phyloP scores from a whole-genome alignment of 2,113 vertebrate genomes.

The Cheilinus undulatus region DNA sequence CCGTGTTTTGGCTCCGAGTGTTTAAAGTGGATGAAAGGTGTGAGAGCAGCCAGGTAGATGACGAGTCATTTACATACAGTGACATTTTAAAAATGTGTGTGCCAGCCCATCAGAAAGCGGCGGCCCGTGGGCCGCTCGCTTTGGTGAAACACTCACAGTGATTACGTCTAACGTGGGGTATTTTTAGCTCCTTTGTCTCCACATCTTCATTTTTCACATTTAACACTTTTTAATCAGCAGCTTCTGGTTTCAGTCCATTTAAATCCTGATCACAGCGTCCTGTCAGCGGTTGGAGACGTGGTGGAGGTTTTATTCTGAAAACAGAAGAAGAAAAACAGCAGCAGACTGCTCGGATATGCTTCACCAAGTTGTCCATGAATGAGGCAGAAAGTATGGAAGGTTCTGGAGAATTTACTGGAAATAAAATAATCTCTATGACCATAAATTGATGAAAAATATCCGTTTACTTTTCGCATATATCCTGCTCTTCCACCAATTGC shows the following conservation, averaged over 20 bases:
- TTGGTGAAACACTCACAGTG: background rate
- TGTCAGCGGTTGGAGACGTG: conserved; percentile 20
- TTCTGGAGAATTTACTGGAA: too few relatives aligned
- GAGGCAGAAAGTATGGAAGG: too few relatives aligned
- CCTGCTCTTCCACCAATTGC: too few relatives aligned
- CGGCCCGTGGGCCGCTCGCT: background rate
- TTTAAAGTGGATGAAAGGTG: conserved; percentile 9
- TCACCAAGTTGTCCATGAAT: too few relatives aligned
- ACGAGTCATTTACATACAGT: conserved; percentile 43
- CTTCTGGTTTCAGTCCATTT: background rate
- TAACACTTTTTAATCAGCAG: conserved; percentile 1
- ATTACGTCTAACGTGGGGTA: background rate
- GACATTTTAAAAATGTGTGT: conserved; percentile 44
- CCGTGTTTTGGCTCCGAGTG: background rate
- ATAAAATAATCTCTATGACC: too few relatives aligned
- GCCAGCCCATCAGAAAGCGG: conserved; percentile 13
- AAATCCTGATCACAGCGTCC: background rate
- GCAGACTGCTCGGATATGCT: too few relatives aligned
- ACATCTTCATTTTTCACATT: background rate
- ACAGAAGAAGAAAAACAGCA: too few relatives aligned
- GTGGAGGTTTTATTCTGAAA: background rate
- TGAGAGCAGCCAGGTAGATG: conserved; percentile 29
- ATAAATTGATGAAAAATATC: too few relatives aligned
- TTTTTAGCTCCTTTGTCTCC: conserved; percentile 29
- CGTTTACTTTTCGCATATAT: too few relatives aligned